phyloP scores from a whole-genome alignment of 2,888 invertebrate species.

The Abscondita cerata region DNA sequence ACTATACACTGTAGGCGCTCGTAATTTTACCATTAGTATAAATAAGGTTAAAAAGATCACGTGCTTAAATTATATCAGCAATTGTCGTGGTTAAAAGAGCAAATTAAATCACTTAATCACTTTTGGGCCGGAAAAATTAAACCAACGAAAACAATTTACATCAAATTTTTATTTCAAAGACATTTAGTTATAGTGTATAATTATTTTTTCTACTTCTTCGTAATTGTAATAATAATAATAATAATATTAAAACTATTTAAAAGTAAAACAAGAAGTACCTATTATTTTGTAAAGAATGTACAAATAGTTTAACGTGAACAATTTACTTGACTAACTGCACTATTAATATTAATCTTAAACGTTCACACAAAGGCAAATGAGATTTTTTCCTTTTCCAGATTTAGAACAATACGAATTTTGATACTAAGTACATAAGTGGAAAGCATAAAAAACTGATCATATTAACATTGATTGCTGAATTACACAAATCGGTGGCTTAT shows the following conservation, averaged over 20 bases:
- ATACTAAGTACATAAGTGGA: slow-evolving; percentile 15
- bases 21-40: slow-evolving; percentile 3
- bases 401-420: slow-evolving; percentile 21
- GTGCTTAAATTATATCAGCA: slow-evolving; percentile 11
- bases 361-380: slow-evolving; percentile 4
- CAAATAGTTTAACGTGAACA: slow-evolving; percentile 5
- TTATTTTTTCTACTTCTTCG: too few relatives aligned
- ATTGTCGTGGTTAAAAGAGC: slow-evolving; percentile 2
- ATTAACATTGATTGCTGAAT: slow-evolving; percentile 13
- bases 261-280: slow-evolving; percentile 2
- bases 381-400: background rate
- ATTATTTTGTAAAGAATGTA: slow-evolving; percentile 3
- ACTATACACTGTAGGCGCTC: background rate
- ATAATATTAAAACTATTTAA: slow-evolving; percentile 8
- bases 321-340: slow-evolving; percentile 3
- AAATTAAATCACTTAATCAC: background rate
- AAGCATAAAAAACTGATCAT: slow-evolving; percentile 18
- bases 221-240: too few relatives aligned
- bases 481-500: slow-evolving; percentile 17
- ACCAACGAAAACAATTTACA: background rate
- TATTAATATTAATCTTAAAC: slow-evolving; percentile 1
- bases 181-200: slow-evolving; percentile 5
- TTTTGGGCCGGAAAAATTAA: background rate
- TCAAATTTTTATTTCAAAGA: slow-evolving; percentile 9
- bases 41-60: slow-evolving; percentile 19